These are phyloP conservation scores for Hirtodrosophila trivittata DNA, from an alignment of 2,888 invertebrate genomes.

Conservation along the genomic window DNA sequence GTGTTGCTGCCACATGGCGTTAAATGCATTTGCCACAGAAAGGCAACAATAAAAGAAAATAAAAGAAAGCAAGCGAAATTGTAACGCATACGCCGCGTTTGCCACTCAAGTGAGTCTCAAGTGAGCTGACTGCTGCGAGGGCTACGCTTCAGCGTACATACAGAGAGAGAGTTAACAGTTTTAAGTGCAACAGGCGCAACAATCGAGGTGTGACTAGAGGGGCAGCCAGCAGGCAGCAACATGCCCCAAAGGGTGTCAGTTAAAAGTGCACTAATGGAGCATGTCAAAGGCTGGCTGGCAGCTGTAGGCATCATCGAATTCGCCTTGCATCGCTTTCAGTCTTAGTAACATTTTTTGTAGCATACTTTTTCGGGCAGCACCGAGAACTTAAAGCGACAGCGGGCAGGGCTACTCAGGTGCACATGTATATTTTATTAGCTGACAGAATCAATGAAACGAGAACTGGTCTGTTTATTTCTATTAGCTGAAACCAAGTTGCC, in stretches of 20 bases:
- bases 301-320: background rate
- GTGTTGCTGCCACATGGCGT: conserved; percentile 51
- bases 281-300: conserved; percentile 9
- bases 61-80: conserved; percentile 37
- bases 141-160: conserved; percentile 18
- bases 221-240: background rate
- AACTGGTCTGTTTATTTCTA: conserved; percentile 41
- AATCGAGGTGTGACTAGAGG: conserved; percentile 53
- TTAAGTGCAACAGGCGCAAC: conserved; percentile 63
- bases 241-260: conserved; percentile 34
- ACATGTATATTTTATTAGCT: conserved; percentile 4
- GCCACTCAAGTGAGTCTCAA: conserved; percentile 70
- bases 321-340: too few species aligned
- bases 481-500: conserved; percentile 29
- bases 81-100: conserved; percentile 58
- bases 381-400: too few species aligned
- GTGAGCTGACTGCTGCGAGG: conserved; percentile 48
- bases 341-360: too few species aligned
- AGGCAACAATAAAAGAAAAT: conserved; percentile 16
- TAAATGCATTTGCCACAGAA: conserved; percentile 48
- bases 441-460: conserved; percentile 16
- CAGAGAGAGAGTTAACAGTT: too few species aligned
- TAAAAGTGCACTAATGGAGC: conserved; percentile 57
- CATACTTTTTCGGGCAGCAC: too few species aligned
- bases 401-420: background rate